A percentile compares a stretch with the other conserved stretches of the same genome.
phyloP scores from a whole-genome alignment of 2,888 invertebrate species.

The Tridacna gigas region DNA sequence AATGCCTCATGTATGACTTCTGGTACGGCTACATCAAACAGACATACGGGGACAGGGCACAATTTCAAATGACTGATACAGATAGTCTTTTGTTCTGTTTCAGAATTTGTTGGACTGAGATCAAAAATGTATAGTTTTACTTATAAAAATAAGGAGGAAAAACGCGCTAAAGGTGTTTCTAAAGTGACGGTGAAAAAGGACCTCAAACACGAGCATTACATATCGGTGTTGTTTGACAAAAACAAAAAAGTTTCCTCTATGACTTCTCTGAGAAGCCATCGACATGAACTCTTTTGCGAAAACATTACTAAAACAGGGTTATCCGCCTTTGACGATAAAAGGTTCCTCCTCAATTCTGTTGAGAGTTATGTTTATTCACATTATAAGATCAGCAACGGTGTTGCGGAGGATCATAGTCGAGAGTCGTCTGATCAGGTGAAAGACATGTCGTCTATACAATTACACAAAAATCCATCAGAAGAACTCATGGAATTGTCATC shows the following conservation, averaged over 20 bases:
- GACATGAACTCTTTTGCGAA: slow-evolving; percentile 25
- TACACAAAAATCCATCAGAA: not conserved
- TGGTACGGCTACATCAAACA: slow-evolving; percentile 70
- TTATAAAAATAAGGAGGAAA: not conserved
- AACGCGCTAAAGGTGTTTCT: slow-evolving; percentile 58
- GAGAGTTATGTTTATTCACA: not conserved
- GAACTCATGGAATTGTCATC: not conserved
- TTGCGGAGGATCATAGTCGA: not conserved
- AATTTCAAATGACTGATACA: slow-evolving; percentile 60
- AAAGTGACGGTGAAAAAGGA: slow-evolving; percentile 44
- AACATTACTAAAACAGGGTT: slow-evolving; percentile 4
- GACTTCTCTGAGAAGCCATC: slow-evolving; percentile 18
- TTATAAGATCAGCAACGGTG: not conserved
- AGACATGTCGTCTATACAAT: not conserved
- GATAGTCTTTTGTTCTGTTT: slow-evolving; percentile 36
- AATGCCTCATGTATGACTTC: slow-evolving; percentile 84
- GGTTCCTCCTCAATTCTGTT: not conserved
- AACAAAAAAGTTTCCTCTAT: not conserved
- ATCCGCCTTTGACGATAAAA: slow-evolving; percentile 30
- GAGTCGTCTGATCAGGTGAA: not conserved
- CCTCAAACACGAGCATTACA: slow-evolving; percentile 14
- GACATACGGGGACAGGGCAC: slow-evolving; percentile 28
- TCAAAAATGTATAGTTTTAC: slow-evolving; percentile 23
- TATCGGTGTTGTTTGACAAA: slow-evolving; percentile 18
- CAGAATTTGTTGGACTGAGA: slow-evolving; percentile 21